Conservation (phyloP, 2,888 invertebrate species). For the Hydropsyche betteni region DNA sequence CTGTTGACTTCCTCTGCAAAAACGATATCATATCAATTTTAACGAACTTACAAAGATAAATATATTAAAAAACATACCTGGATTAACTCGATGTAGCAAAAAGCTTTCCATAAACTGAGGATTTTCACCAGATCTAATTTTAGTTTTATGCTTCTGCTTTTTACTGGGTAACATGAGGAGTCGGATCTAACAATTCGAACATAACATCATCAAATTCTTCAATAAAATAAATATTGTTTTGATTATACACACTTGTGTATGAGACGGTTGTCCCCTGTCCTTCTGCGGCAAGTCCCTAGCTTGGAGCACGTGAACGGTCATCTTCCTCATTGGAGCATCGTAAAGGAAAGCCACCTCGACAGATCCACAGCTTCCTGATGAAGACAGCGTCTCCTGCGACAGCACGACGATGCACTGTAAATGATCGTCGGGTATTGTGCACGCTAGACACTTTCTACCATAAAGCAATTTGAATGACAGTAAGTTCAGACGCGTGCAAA, state of each 20-base stretch:
- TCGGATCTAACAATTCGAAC: conserved; percentile 71
- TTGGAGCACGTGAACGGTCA: conserved; percentile 92
- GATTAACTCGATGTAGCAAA: conserved; percentile 88
- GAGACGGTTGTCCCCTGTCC: conserved; percentile 73
- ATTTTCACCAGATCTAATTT: conserved; percentile 88
- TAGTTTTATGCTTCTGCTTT: conserved; percentile 94
- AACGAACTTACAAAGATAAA: not conserved
- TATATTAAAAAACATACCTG: conserved; percentile 65
- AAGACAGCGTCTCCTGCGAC: conserved; percentile 63
- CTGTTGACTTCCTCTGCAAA: conserved; percentile 87
- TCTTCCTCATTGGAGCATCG: conserved; percentile 89
- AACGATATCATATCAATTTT: not conserved
- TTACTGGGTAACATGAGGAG: conserved; percentile 89
- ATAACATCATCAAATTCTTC: not conserved
- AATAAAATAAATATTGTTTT: not conserved
- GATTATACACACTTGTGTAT: conserved; percentile 68
- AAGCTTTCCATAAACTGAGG: conserved; percentile 95
- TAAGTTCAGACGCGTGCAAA: too few relatives aligned
- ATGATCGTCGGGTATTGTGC: not conserved
- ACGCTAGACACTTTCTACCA: conserved; percentile 2
- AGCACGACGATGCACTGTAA: conserved; percentile 65
- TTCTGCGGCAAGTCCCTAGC: conserved; percentile 82
- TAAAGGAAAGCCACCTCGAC: conserved; percentile 89
- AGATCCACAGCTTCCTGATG: conserved; percentile 71
- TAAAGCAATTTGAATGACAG: too few relatives aligned